These are phyloP conservation scores for Schizopygopsis malacanthus DNA, from an alignment of 2,797 vertebrate genomes.

Conservation along the genomic window DNA sequence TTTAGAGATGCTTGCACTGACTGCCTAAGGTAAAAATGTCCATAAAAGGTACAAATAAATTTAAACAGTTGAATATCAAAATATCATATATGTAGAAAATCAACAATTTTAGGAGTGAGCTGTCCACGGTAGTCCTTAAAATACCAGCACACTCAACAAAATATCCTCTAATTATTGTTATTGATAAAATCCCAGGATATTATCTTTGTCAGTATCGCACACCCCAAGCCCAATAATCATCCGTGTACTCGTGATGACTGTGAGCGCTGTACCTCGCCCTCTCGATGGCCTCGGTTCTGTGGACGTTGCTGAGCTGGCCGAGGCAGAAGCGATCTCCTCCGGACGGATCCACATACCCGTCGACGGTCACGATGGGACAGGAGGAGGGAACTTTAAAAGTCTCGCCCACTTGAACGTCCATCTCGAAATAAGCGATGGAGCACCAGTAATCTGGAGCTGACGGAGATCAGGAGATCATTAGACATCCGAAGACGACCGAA, in stretches of 20 bases:
- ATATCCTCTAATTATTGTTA: too few species aligned
- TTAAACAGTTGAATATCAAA: too few species aligned
- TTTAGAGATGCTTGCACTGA: too few species aligned
- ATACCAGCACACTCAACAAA: too few species aligned
- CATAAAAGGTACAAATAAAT: too few species aligned
- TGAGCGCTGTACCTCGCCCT: conserved; percentile 84
- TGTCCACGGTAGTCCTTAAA: too few species aligned
- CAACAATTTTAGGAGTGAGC: too few species aligned
- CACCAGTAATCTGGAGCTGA: conserved; percentile 98
- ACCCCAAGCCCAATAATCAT: background rate
- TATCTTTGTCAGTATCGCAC: too few species aligned
- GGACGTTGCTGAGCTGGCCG: conserved; percentile 97
- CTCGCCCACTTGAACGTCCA: conserved; percentile 98
- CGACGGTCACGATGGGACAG: conserved; percentile 94
- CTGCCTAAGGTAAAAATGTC: too few species aligned
- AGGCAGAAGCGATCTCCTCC: conserved; percentile 97
- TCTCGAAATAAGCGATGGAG: conserved; percentile 98
- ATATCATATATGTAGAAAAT: too few species aligned
- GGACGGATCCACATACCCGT: conserved; percentile 97
- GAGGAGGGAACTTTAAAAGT: conserved; percentile 97
- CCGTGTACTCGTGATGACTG: too few species aligned
- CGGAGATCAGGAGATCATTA: background rate
- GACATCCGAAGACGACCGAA: background rate
- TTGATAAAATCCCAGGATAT: too few species aligned
- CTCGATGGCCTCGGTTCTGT: conserved; percentile 96